These are phyloP conservation scores for Porites lutea DNA, from an alignment of 64 coral and sea anemone species.

Conservation along the genomic window DNA sequence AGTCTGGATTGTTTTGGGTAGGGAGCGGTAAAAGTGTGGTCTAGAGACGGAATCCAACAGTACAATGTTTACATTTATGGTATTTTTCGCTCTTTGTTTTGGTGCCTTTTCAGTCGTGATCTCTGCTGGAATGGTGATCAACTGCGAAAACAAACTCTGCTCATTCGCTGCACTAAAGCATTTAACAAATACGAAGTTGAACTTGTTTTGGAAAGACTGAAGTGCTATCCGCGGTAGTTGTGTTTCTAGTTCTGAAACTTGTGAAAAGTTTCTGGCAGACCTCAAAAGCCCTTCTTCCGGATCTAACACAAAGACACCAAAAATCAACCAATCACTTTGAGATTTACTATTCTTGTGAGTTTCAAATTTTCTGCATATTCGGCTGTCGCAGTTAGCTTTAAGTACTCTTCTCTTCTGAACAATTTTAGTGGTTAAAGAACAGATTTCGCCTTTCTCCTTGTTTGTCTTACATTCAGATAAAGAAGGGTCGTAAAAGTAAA, in stretches of 20 bases:
- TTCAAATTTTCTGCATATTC: constrained; percentile 22
- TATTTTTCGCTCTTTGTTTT: constrained; percentile 40
- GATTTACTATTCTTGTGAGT: not conserved
- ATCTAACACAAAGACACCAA: constrained; percentile 62
- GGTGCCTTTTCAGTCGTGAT: constrained; percentile 24
- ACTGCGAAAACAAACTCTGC: constrained; percentile 55
- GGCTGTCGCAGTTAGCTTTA: constrained; percentile 42
- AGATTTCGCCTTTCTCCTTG: constrained; percentile 28
- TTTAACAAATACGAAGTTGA: constrained; percentile 81
- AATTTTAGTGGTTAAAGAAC: not conserved
- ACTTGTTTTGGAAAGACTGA: constrained; percentile 9
- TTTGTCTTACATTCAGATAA: constrained; percentile 21
- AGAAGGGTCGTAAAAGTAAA: constrained; percentile 40
- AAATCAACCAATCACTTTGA: not conserved
- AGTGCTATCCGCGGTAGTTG: constrained; percentile 28
- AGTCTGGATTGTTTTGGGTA: constrained; percentile 76
- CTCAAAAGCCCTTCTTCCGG: constrained; percentile 34
- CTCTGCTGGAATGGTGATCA: constrained; percentile 58
- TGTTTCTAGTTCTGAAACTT: constrained; percentile 60
- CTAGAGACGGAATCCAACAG: constrained; percentile 90
- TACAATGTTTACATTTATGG: constrained; percentile 87
- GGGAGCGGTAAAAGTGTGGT: constrained; percentile 92
- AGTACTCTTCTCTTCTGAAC: not conserved
- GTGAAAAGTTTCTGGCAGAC: constrained; percentile 29
- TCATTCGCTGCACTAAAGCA: not conserved